A percentile compares a stretch with the other conserved stretches of the same genome.
These are phyloP conservation scores for Neofelis nebulosa DNA, from an alignment of 2,113 vertebrate genomes.

Conservation along the genomic window DNA sequence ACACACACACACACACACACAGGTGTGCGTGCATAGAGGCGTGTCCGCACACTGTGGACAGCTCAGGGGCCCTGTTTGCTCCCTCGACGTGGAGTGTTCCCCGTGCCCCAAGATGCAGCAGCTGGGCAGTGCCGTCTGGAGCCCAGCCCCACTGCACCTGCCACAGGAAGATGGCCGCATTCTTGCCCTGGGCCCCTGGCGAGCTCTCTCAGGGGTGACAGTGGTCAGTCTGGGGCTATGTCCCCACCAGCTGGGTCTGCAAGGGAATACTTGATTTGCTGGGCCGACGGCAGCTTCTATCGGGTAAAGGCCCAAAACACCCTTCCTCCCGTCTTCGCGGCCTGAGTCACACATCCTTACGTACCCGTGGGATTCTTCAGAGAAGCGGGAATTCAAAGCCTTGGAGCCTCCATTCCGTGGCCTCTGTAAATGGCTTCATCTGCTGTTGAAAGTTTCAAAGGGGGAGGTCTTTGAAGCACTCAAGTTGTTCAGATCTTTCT, in stretches of 20 bases:
- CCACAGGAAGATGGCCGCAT: fast-evolving
- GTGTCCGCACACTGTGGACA: fast-evolving
- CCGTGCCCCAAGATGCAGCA: fast-evolving
- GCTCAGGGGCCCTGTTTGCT: not conserved
- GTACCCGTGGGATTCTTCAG: not conserved
- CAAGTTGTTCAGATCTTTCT: not conserved
- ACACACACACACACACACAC: not conserved
- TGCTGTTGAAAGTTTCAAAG: not conserved
- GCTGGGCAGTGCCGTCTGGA: not conserved
- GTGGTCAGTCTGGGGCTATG: not conserved
- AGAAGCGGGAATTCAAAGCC: not conserved
- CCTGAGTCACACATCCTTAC: not conserved
- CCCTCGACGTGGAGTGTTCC: not conserved
- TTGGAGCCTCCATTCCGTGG: not conserved
- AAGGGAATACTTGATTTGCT: not conserved
- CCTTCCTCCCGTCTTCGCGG: not conserved
- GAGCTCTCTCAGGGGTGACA: fast-evolving
- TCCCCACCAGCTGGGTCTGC: not conserved
- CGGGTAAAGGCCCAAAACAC: not conserved
- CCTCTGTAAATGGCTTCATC: not conserved
- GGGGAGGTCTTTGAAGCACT: not conserved
- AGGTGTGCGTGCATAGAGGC: not conserved
- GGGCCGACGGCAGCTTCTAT: not conserved
- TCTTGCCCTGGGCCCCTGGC: fast-evolving
- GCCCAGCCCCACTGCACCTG: not conserved